Evolutionary conservation across 2,113 vertebrate species (phyloP).

Genomic region (Ochotona princeps): DNA sequence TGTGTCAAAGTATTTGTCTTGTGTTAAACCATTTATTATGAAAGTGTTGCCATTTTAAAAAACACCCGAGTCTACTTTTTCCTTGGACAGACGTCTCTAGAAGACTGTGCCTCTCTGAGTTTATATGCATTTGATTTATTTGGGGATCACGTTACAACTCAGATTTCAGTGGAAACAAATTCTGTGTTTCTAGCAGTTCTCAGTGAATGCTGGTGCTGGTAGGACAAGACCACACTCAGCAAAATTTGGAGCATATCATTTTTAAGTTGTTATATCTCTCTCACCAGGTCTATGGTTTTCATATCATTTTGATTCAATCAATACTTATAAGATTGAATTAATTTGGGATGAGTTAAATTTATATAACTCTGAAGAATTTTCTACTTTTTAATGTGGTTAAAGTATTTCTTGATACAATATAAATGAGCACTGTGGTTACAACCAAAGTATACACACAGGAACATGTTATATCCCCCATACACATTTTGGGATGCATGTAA

Average conservation of each 20-base stretch:
- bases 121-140: neutral
- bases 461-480: neutral
- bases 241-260: neutral
- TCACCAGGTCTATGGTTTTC: neutral
- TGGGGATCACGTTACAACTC: neutral
- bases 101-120: neutral
- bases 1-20: neutral
- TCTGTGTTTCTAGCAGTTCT: constrained; percentile 1
- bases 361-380: constrained; percentile 40
- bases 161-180: neutral
- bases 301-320: neutral
- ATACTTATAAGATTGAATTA: neutral
- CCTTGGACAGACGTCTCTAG: neutral
- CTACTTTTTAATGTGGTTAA: constrained; percentile 23
- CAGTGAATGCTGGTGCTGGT: neutral
- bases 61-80: constrained; percentile 6
- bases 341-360: constrained; percentile 9
- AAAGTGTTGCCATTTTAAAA: neutral
- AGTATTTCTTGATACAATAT: constrained; percentile 15
- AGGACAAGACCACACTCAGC: neutral
- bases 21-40: neutral
- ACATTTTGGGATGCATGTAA: neutral
- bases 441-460: neutral
- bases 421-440: neutral
- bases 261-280: neutral